Evolutionary conservation across 2,888 invertebrate genomes (phyloP).

Genomic region (Melanophora roralis): DNA sequence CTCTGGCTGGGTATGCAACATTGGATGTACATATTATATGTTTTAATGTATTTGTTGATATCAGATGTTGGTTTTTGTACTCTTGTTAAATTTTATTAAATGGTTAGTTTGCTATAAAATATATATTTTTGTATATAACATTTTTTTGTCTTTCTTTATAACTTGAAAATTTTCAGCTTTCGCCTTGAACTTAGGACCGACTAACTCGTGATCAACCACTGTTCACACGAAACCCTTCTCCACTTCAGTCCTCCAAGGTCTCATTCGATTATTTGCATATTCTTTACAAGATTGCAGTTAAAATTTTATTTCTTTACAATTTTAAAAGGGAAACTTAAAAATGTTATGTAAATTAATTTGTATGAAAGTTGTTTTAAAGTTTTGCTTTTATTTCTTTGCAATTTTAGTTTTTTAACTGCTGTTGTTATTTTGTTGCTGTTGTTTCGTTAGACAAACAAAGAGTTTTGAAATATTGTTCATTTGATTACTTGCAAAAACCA

Average conservation of each 20-base stretch:
- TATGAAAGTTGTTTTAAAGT: constrained; percentile 24
- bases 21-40: neutral
- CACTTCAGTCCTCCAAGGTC: too few species aligned
- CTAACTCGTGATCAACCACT: neutral
- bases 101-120: constrained; percentile 3
- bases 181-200: neutral
- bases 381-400: neutral
- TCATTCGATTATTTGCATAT: constrained; percentile 17
- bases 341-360: constrained; percentile 55
- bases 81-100: constrained; percentile 35
- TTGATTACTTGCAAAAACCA: constrained; percentile 61
- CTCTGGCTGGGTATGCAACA: neutral
- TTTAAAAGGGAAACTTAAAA: constrained; percentile 41
- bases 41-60: constrained; percentile 2
- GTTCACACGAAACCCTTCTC: too few species aligned
- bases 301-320: constrained; percentile 1
- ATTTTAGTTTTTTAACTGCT: neutral
- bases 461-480: constrained; percentile 60
- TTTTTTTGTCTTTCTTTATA: neutral
- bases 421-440: neutral
- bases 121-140: too few species aligned
- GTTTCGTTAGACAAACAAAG: constrained; percentile 50
- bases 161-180: neutral
- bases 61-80: constrained; percentile 25
- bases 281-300: constrained; percentile 9